A percentile compares a stretch with the other conserved stretches of the same genome.
phyloP scores from a whole-genome alignment of 2,888 invertebrate species.

The Thera britannica region DNA sequence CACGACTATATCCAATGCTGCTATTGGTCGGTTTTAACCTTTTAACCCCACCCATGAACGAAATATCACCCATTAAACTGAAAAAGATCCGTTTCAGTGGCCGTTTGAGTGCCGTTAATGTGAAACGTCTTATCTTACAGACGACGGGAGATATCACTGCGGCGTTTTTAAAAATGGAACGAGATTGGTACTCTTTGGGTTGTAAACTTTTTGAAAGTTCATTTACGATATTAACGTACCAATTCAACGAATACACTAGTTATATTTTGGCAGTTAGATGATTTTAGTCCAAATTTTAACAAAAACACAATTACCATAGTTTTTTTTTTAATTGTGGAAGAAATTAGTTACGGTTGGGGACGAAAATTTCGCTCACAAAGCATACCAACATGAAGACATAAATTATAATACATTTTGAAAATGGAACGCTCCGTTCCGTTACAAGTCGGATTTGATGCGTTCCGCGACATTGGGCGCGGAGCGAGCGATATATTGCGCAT shows the following conservation, averaged over 20 bases:
- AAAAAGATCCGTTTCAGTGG: constrained; percentile 74
- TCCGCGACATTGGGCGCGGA: constrained; percentile 74
- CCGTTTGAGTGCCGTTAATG: constrained; percentile 64
- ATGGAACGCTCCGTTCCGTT: constrained; percentile 57
- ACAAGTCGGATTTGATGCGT: constrained; percentile 68
- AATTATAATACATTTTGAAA: constrained; percentile 73
- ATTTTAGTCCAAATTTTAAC: constrained; percentile 4
- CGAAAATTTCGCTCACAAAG: constrained; percentile 59
- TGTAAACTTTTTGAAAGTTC: constrained; percentile 23
- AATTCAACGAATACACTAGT: neutral
- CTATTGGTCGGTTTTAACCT: constrained; percentile 77
- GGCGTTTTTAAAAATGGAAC: constrained; percentile 38
- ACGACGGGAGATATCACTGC: constrained; percentile 26
- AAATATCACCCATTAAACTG: constrained; percentile 80
- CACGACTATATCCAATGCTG: constrained; percentile 54
- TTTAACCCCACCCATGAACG: constrained; percentile 80
- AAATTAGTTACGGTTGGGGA: constrained; percentile 61
- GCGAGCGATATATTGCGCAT: constrained; percentile 72
- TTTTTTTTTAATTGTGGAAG: constrained; percentile 20
- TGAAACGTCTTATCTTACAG: constrained; percentile 66
- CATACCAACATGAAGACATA: constrained; percentile 65
- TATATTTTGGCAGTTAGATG: constrained; percentile 11
- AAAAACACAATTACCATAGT: constrained; percentile 20
- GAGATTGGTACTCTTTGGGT: constrained; percentile 5
- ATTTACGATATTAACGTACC: neutral